Conservation (phyloP, 2,113 vertebrate genomes). For the Lepus timidus region DNA sequence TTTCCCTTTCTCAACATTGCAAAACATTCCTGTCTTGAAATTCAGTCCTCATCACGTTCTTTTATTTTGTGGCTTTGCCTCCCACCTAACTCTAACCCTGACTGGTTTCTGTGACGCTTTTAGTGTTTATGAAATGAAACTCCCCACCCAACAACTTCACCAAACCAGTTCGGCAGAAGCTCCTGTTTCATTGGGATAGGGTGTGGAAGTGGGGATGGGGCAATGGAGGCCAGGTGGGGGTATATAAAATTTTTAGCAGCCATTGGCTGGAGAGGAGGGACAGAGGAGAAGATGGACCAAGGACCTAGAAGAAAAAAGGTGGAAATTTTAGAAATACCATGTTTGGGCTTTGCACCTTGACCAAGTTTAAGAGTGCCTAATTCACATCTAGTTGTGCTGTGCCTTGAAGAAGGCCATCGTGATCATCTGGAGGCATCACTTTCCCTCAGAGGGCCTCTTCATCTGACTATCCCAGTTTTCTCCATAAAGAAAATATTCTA, state of each 20-base stretch:
- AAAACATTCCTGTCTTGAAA: constrained; percentile 9
- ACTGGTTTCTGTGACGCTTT: constrained; percentile 38
- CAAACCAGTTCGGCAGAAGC: constrained; percentile 58
- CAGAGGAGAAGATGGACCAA: neutral
- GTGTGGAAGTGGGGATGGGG: neutral
- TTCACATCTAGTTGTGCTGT: neutral
- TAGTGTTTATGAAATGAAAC: neutral
- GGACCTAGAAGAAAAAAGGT: neutral
- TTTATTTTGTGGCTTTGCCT: neutral
- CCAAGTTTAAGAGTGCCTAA: neutral
- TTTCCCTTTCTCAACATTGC: constrained; percentile 42
- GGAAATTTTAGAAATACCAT: neutral
- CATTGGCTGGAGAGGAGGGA: neutral
- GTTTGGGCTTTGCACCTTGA: neutral
- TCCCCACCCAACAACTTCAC: constrained; percentile 50
- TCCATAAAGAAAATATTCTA: constrained; percentile 73
- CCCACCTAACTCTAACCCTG: neutral
- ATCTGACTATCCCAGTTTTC: neutral
- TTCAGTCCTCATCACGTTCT: neutral
- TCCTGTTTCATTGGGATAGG: neutral
- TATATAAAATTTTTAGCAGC: neutral
- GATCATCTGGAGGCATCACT: neutral
- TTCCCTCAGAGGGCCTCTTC: neutral
- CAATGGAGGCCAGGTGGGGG: neutral
- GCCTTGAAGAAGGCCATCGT: neutral